Percentiles rank a stretch among this genome's conserved stretches.
Evolutionary conservation across 2,888 invertebrate genomes (phyloP).

Genomic region (Agrilus cyanescens): DNA sequence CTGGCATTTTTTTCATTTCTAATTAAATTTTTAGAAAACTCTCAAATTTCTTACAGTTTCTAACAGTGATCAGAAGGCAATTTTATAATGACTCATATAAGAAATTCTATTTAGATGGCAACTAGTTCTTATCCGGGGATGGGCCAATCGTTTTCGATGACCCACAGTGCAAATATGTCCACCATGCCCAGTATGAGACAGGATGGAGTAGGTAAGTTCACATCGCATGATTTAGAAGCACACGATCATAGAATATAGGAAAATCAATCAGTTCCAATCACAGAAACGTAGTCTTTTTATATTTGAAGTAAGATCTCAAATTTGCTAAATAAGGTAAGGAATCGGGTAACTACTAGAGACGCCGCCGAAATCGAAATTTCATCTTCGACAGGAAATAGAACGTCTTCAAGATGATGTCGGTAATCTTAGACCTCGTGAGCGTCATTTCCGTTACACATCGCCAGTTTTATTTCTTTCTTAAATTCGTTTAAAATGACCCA

Average conservation of each 20-base stretch:
- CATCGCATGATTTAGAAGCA: neutral
- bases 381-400: slow-evolving; percentile 32
- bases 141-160: slow-evolving; percentile 92
- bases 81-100: too few relatives aligned
- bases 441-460: slow-evolving; percentile 19
- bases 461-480: too few relatives aligned
- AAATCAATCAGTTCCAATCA: too few relatives aligned
- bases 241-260: neutral
- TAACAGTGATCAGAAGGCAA: too few relatives aligned
- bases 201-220: slow-evolving; percentile 65
- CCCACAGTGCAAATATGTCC: slow-evolving; percentile 86
- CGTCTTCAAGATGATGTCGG: slow-evolving; percentile 31
- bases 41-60: too few relatives aligned
- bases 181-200: slow-evolving; percentile 79
- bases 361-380: slow-evolving; percentile 18
- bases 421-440: slow-evolving; percentile 24
- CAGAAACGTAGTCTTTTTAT: too few relatives aligned
- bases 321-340: too few relatives aligned
- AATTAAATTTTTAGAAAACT: too few relatives aligned
- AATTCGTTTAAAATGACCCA: too few relatives aligned
- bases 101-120: slow-evolving; percentile 64
- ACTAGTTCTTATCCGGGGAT: slow-evolving; percentile 84
- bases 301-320: too few relatives aligned
- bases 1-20: too few relatives aligned
- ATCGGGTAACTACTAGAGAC: slow-evolving; percentile 1